These are phyloP conservation scores for Pogonomyrmex barbatus DNA, from an alignment of 1,140 invertebrate genomes.

Conservation along the genomic window DNA sequence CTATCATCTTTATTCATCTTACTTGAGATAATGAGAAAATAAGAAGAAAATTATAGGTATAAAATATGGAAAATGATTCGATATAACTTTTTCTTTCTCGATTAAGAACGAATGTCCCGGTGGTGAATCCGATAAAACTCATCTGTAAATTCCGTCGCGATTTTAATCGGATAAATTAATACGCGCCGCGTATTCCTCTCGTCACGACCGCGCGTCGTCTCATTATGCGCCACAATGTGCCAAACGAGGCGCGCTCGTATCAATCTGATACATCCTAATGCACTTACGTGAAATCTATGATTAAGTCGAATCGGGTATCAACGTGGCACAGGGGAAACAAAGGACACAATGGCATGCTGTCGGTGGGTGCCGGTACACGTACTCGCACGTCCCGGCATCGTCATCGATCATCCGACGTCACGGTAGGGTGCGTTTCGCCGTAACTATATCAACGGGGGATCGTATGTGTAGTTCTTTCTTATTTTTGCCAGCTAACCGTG, in stretches of 20 bases:
- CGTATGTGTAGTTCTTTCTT: conserved; percentile 68
- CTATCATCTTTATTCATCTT: neutral
- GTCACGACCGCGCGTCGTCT: conserved; percentile 7
- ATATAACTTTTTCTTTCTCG: neutral
- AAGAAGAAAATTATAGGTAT: too few species aligned
- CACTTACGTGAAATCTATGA: conserved; percentile 66
- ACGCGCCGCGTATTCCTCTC: conserved; percentile 50
- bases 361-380: conserved; percentile 25
- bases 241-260: conserved; percentile 62
- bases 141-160: conserved; percentile 23
- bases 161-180: conserved; percentile 58
- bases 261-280: conserved; percentile 66
- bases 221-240: conserved; percentile 42
- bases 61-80: neutral
- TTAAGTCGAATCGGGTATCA: conserved; percentile 59
- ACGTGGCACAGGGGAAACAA: conserved; percentile 42
- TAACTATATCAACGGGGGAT: conserved; percentile 73
- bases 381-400: conserved; percentile 70
- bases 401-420: conserved; percentile 76
- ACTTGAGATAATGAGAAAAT: neutral
- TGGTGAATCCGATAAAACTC: conserved; percentile 2
- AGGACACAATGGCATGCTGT: conserved; percentile 27
- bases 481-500: conserved; percentile 71
- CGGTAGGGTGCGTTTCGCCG: conserved; percentile 73
- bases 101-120: neutral